Percentiles rank a stretch among this genome's conserved stretches.
Conservation (phyloP, 2,888 invertebrate genomes). For the Drosophila demipolita region DNA sequence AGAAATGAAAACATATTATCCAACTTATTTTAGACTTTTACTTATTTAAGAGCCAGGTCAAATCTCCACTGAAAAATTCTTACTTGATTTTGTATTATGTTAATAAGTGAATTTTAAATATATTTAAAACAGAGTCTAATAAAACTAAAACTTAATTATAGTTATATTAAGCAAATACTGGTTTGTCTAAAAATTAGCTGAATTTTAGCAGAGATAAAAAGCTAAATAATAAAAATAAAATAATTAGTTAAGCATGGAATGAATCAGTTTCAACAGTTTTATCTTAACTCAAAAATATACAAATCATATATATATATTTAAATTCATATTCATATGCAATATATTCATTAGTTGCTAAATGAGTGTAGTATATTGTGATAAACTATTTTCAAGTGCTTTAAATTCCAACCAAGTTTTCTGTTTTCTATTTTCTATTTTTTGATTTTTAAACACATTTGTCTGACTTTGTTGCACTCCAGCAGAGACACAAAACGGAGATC, state of each 20-base stretch:
- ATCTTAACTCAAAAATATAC: not conserved
- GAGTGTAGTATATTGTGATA: not conserved
- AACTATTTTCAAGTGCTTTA: conserved; percentile 3
- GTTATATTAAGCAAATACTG: too few relatives aligned
- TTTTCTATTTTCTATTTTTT: conserved; percentile 15
- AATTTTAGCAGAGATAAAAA: not conserved
- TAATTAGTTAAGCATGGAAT: not conserved
- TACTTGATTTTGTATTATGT: too few relatives aligned
- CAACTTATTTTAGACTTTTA: not conserved
- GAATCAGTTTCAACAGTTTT: not conserved
- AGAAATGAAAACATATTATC: not conserved
- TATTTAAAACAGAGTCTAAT: too few relatives aligned
- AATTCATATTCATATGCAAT: too few relatives aligned
- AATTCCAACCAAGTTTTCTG: conserved; percentile 40
- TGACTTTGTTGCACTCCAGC: conserved; percentile 48
- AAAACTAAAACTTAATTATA: too few relatives aligned
- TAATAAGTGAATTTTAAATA: too few relatives aligned
- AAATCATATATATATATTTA: not conserved
- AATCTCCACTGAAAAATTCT: accelerated
- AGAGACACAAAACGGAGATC: conserved; percentile 28
- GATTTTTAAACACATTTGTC: conserved; percentile 63
- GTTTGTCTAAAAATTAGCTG: not conserved
- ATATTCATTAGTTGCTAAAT: not conserved
- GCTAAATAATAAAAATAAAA: not conserved
- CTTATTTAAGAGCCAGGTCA: not conserved